phyloP scores from a whole-genome alignment of 1,140 invertebrate genomes.

The Ditylenchus dipsaci region DNA sequence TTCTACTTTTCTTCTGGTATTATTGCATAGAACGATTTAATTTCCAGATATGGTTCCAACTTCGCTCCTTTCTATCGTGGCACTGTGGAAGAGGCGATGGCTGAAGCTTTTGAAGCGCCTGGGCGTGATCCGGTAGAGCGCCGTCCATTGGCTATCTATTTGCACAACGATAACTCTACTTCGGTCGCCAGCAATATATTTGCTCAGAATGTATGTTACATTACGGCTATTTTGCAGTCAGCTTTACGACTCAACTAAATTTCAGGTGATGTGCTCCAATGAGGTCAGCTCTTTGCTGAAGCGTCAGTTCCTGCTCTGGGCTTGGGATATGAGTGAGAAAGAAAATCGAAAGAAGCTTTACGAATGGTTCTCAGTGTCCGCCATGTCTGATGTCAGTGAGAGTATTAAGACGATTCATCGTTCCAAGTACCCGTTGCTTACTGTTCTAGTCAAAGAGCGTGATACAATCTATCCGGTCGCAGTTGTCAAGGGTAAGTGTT shows the following conservation, averaged over 20 bases:
- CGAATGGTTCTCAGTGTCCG: slow-evolving; percentile 22
- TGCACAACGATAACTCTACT: slow-evolving; percentile 37
- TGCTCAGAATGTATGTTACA: slow-evolving; percentile 28
- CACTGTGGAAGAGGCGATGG: slow-evolving; percentile 27
- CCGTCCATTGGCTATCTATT: slow-evolving; percentile 35
- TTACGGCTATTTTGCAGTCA: background rate
- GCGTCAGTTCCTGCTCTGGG: slow-evolving; percentile 39
- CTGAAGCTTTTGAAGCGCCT: slow-evolving; percentile 33
- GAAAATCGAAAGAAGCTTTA: slow-evolving; percentile 29
- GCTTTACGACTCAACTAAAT: background rate
- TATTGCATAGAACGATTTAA: background rate
- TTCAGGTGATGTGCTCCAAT: slow-evolving; percentile 34
- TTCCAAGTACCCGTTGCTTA: slow-evolving; percentile 35
- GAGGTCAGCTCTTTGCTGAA: slow-evolving; percentile 32
- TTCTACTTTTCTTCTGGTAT: slow-evolving; percentile 7
- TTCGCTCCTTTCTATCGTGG: slow-evolving; percentile 33
- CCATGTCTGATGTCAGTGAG: slow-evolving; percentile 11
- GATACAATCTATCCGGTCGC: slow-evolving; percentile 2
- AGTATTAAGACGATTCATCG: slow-evolving; percentile 8
- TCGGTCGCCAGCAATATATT: slow-evolving; percentile 38
- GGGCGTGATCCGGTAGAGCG: slow-evolving; percentile 17
- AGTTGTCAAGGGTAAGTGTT: slow-evolving; percentile 12
- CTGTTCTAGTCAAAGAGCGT: slow-evolving; percentile 39
- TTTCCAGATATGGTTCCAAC: slow-evolving; percentile 31
- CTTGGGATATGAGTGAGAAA: slow-evolving; percentile 36